Conservation (phyloP, 2,888 invertebrate species). For the Ochropleura plecta region DNA sequence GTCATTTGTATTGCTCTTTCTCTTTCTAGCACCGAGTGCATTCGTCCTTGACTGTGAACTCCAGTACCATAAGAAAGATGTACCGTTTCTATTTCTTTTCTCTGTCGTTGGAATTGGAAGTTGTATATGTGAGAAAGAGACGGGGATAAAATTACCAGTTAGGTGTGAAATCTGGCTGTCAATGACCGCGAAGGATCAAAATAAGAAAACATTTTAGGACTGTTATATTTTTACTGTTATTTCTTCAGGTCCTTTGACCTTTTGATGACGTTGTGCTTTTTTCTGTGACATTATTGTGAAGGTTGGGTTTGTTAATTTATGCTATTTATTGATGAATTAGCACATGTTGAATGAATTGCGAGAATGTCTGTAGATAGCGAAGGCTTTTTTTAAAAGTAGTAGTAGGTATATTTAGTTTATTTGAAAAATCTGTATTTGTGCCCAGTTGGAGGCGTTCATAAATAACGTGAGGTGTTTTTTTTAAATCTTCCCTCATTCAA, state of each 20-base stretch:
- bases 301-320: neutral
- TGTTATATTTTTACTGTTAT: conserved; percentile 81
- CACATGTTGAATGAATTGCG: neutral
- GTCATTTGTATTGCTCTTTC: conserved; percentile 70
- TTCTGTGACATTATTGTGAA: neutral
- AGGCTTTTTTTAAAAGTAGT: neutral
- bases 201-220: conserved; percentile 77
- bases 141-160: conserved; percentile 76
- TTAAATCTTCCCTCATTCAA: too few species aligned
- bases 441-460: too few species aligned
- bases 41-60: conserved; percentile 87
- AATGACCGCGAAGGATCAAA: conserved; percentile 88
- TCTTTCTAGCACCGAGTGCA: conserved; percentile 77
- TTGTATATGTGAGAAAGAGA: conserved; percentile 71
- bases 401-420: too few species aligned
- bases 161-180: conserved; percentile 83
- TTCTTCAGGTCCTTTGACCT: conserved; percentile 78
- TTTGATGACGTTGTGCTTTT: conserved; percentile 39
- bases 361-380: neutral
- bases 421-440: too few species aligned
- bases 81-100: conserved; percentile 83
- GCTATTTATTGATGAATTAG: neutral
- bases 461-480: too few species aligned
- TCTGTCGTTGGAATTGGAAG: conserved; percentile 62
- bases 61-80: conserved; percentile 78